phyloP scores from a whole-genome alignment of 2,888 invertebrate species.

The Bombylius discolor region DNA sequence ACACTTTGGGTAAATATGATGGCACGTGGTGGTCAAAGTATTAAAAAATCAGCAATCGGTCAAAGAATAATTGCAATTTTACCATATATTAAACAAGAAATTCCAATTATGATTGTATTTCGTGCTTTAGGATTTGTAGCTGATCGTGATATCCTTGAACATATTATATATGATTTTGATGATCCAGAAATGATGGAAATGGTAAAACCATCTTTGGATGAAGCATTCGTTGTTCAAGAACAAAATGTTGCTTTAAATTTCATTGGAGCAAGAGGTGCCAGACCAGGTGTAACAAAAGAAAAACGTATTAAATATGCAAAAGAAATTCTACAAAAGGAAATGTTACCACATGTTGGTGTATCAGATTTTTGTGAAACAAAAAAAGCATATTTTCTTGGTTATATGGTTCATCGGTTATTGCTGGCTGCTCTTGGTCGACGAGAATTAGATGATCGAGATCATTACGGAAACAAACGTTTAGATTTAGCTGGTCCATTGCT shows the following conservation, averaged over 20 bases:
- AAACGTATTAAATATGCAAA: constrained; percentile 98
- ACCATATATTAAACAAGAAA: constrained; percentile 98
- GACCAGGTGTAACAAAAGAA: constrained; percentile 97
- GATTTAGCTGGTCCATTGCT: constrained; percentile 95
- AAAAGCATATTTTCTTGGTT: constrained; percentile 96
- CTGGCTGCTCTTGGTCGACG: constrained; percentile 89
- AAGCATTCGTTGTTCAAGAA: constrained; percentile 98
- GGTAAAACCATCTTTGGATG: constrained; percentile 98
- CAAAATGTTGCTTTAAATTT: constrained; percentile 98
- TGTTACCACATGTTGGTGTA: constrained; percentile 98
- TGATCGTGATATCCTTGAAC: constrained; percentile 97
- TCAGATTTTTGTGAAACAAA: constrained; percentile 99
- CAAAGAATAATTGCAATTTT: constrained; percentile 95
- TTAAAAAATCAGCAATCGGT: constrained; percentile 98
- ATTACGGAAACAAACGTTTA: constrained; percentile 96
- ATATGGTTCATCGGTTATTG: constrained; percentile 96
- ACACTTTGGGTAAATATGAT: constrained; percentile 99
- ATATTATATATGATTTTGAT: constrained; percentile 99
- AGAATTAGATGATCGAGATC: constrained; percentile 98
- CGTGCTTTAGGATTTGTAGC: constrained; percentile 98
- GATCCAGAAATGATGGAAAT: constrained; percentile 99
- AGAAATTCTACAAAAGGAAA: constrained; percentile 99
- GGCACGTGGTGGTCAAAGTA: constrained; percentile 95
- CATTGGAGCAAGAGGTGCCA: constrained; percentile 93
- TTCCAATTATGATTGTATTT: constrained; percentile 99